Evolutionary conservation across 2,113 vertebrate species (phyloP).

Genomic region (Podarcis muralis): DNA sequence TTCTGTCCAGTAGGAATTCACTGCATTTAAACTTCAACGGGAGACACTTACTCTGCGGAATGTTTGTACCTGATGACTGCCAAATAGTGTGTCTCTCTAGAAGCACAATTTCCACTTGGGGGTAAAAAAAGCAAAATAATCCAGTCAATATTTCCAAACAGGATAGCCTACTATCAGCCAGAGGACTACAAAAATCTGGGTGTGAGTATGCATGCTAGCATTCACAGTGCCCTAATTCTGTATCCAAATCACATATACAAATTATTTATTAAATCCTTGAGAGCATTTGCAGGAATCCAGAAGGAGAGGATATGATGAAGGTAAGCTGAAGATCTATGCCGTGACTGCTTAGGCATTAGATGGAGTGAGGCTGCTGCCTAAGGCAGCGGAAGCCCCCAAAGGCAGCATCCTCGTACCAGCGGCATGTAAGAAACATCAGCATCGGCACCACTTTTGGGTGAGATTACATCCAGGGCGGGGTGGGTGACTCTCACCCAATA

Average conservation of each 20-base stretch:
- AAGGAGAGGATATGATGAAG: conserved; percentile 22
- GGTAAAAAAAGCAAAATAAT: not conserved
- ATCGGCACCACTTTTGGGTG: no score
- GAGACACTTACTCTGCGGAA: conserved; percentile 39
- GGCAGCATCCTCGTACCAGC: no score
- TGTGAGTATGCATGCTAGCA: not conserved
- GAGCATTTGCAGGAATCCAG: conserved; percentile 27
- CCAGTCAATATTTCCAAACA: conserved; percentile 48
- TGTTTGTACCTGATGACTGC: conserved; percentile 56
- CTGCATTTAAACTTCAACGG: conserved; percentile 40
- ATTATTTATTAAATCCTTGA: conserved; percentile 45
- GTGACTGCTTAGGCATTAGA: not conserved
- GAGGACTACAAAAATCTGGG: no score
- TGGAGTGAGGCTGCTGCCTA: no score
- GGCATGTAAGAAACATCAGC: no score
- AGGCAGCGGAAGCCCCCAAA: no score
- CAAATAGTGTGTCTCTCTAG: conserved; percentile 28
- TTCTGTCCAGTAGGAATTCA: conserved; percentile 52
- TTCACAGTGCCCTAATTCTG: conserved; percentile 38
- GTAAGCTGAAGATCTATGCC: conserved; percentile 14
- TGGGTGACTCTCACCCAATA: no score
- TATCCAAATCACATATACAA: conserved; percentile 42
- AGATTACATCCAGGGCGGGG: no score
- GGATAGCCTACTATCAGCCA: conserved; percentile 17
- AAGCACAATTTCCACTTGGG: no score